Evolutionary conservation across 1,140 invertebrate genomes (phyloP), one percentile per base, ranked within the genome.

Genomic region (Gonioctena quinquepunctata): DNA sequence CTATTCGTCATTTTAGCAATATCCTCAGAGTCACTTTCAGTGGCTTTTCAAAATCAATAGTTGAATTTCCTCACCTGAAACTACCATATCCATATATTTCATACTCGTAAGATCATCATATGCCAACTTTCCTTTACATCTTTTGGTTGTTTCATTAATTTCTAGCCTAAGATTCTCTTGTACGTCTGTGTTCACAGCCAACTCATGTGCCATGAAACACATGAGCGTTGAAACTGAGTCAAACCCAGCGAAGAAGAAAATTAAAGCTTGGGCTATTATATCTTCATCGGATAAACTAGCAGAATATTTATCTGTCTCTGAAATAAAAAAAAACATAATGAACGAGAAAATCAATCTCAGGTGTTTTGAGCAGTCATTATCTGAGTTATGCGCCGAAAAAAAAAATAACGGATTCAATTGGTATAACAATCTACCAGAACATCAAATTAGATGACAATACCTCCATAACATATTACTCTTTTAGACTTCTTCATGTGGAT

Each of bases 141-240:
- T 48, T n/a, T 68, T 26, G 13, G 11, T 57, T 60, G 62, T 66
- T 50, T 73, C 66, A 21, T 75, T 54, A 23, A 86, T 79, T 79
- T 87, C 85, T n/a, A 81, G 26, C 13, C 76, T 68, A 0, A 87
- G 67, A 69, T 77, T 82, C 16, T 85, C 76, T 72, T 88, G 86
- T 16, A 87, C 75, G 22, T 88, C 84, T 7, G 81, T 84, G 80
- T 90, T 83, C 2, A 83, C 69, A 0, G 88, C 87, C 16, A 91
- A 77, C 60, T 84, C 81, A 69, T 87, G 76, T 13, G 69, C 69
- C 13, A 74, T 54, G 66, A 85, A 85, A 2, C 78, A 76, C 79
- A 86, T 82, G 1, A 79, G 59, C 0, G 76, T 78, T 0, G 86
- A 83, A 3, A 82, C 74, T 1, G 85, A 83, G 19, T 85, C 84